Evolutionary conservation across 2,888 invertebrate species (phyloP).

Genomic region (Xestia ashworthii): DNA sequence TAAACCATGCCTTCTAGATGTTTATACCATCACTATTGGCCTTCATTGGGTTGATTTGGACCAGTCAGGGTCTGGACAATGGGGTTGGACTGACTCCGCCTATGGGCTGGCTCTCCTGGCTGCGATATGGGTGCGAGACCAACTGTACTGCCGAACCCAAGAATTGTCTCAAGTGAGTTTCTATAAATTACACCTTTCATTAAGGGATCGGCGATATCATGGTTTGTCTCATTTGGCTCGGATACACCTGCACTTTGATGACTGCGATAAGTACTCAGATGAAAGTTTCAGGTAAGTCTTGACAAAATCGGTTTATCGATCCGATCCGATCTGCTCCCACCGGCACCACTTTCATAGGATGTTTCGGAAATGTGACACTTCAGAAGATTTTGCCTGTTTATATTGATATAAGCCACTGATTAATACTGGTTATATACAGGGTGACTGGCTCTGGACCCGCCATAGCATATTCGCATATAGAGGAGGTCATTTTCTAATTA

Average conservation of each 20-base stretch:
- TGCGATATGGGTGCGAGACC: conserved; percentile 91
- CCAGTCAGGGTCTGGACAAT: conserved; percentile 87
- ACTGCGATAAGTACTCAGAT: conserved; percentile 91
- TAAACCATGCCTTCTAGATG: conserved; percentile 23
- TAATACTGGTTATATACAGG: too few species aligned
- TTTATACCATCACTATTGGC: conserved; percentile 54
- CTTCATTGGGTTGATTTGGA: conserved; percentile 62
- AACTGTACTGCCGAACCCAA: conserved; percentile 92
- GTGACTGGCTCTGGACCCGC: too few species aligned
- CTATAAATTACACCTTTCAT: not conserved
- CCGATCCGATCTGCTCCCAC: too few species aligned
- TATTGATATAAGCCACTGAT: too few species aligned
- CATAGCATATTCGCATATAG: too few species aligned
- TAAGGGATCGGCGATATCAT: conserved; percentile 74
- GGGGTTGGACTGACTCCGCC: conserved; percentile 92
- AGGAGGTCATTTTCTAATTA: too few species aligned
- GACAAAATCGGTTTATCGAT: not conserved
- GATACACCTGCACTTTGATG: conserved; percentile 92
- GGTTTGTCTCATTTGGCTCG: conserved; percentile 92
- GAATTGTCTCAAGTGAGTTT: conserved; percentile 92
- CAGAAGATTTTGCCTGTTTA: too few species aligned
- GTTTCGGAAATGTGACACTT: too few species aligned
- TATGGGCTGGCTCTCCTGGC: conserved; percentile 94
- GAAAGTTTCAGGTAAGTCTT: conserved; percentile 92
- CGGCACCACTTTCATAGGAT: too few species aligned